Conservation (phyloP, 2,797 vertebrate species). For the Catostomus latipinnis region DNA sequence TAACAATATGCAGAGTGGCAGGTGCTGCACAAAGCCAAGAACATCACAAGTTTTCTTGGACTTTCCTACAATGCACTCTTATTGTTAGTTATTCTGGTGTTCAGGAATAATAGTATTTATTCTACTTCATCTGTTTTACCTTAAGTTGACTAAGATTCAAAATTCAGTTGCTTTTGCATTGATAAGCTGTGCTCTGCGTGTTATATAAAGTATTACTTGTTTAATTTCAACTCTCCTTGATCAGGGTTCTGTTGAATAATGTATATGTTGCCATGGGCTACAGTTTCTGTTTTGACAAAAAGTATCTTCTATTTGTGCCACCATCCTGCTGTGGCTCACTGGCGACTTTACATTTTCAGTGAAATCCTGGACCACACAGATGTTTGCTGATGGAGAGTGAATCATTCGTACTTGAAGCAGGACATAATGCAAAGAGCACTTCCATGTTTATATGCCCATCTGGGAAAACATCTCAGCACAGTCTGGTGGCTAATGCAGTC, state of each 20-base stretch:
- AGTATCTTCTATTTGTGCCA: neutral
- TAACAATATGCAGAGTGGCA: no score
- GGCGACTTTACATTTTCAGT: constrained; percentile 32
- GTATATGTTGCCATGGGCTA: constrained; percentile 18
- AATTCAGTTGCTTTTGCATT: neutral
- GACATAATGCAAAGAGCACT: constrained; percentile 57
- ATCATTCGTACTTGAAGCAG: constrained; percentile 50
- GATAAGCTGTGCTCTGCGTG: neutral
- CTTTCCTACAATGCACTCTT: no score
- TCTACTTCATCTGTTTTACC: no score
- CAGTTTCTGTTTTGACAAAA: constrained; percentile 19
- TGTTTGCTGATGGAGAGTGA: constrained; percentile 48
- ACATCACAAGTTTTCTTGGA: no score
- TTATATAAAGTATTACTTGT: neutral
- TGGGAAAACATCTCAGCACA: constrained; percentile 32
- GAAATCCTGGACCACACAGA: constrained; percentile 45
- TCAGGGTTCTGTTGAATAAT: constrained; percentile 20
- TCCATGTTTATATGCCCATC: constrained; percentile 53
- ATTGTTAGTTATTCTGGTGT: no score
- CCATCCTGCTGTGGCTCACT: constrained; percentile 26
- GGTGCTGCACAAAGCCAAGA: no score
- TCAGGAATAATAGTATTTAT: no score
- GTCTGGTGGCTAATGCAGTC: constrained; percentile 51
- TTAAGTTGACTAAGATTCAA: neutral
- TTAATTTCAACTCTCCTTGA: constrained; percentile 4